A percentile compares a stretch with the other conserved stretches of the same genome.
phyloP scores from a whole-genome alignment of 1,140 invertebrate genomes.

The Drosophila aff. region DNA sequence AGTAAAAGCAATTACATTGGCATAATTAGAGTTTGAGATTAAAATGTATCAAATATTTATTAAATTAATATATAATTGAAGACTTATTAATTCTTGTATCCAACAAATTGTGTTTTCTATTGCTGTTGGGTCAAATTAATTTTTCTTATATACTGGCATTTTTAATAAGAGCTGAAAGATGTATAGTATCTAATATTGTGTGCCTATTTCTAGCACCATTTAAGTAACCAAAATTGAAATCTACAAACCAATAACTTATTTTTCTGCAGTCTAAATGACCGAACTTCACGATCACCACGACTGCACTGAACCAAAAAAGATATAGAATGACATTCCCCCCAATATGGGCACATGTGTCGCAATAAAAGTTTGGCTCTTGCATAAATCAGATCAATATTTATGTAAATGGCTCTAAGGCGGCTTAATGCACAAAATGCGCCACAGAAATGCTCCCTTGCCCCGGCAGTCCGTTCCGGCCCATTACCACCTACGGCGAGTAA shows the following conservation, averaged over 20 bases:
- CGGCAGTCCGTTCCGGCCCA: background rate
- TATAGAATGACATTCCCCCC: constrained; percentile 32
- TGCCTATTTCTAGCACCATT: background rate
- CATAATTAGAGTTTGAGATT: constrained; percentile 10
- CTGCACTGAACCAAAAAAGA: background rate
- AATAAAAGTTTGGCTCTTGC: constrained; percentile 50
- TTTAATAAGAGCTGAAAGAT: no score
- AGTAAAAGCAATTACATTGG: constrained; percentile 16
- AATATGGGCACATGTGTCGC: constrained; percentile 40
- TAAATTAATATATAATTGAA: background rate
- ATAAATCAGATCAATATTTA: constrained; percentile 51
- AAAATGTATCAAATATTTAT: background rate
- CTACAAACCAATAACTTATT: background rate
- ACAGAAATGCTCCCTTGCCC: constrained; percentile 3
- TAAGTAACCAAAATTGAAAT: background rate
- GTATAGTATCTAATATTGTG: no score
- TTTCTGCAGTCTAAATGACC: background rate
- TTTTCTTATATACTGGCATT: no score
- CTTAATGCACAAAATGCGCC: constrained; percentile 71
- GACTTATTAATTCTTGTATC: no score
- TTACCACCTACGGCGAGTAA: constrained; percentile 55
- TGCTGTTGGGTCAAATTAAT: background rate
- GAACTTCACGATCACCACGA: constrained; percentile 8
- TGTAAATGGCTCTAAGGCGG: constrained; percentile 64
- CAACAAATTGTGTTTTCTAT: background rate